phyloP scores from a whole-genome alignment of 2,888 invertebrate species.

The Volucella bombylans region DNA sequence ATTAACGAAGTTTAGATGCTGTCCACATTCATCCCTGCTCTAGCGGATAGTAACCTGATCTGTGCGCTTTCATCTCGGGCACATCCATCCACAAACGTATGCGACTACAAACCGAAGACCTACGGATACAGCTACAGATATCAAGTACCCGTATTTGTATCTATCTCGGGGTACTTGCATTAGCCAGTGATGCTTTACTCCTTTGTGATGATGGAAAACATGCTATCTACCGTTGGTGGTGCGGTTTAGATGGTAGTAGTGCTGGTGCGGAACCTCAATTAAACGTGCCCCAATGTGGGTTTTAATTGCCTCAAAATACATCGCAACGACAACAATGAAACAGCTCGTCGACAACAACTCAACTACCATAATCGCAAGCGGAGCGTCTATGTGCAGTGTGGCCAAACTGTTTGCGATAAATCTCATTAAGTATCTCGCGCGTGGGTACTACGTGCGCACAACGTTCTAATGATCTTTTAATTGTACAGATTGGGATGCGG shows the following conservation, averaged over 20 bases:
- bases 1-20: slow-evolving; percentile 73
- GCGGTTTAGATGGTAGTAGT: neutral
- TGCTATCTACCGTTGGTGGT: slow-evolving; percentile 13
- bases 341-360: slow-evolving; percentile 65
- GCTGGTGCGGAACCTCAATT: slow-evolving; percentile 67
- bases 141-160: neutral
- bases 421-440: slow-evolving; percentile 70
- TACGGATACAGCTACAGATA: too few species aligned
- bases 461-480: slow-evolving; percentile 71
- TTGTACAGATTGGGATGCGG: slow-evolving; percentile 33
- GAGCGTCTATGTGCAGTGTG: slow-evolving; percentile 10
- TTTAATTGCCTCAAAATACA: slow-evolving; percentile 71
- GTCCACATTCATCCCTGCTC: slow-evolving; percentile 60
- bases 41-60: slow-evolving; percentile 64
- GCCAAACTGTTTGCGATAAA: slow-evolving; percentile 60
- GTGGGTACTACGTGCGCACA: slow-evolving; percentile 44
- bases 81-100: slow-evolving; percentile 48
- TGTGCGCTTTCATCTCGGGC: slow-evolving; percentile 67
- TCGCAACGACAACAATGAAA: slow-evolving; percentile 59
- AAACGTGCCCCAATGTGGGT: slow-evolving; percentile 72
- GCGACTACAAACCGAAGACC: slow-evolving; percentile 1
- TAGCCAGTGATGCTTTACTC: slow-evolving; percentile 54
- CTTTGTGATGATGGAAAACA: slow-evolving; percentile 67
- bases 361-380: slow-evolving; percentile 41
- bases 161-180: slow-evolving; percentile 16